Percentiles rank a stretch among this genome's conserved stretches.
phyloP scores from a whole-genome alignment of 2,797 vertebrate species.

The Phoxinus dragarum region DNA sequence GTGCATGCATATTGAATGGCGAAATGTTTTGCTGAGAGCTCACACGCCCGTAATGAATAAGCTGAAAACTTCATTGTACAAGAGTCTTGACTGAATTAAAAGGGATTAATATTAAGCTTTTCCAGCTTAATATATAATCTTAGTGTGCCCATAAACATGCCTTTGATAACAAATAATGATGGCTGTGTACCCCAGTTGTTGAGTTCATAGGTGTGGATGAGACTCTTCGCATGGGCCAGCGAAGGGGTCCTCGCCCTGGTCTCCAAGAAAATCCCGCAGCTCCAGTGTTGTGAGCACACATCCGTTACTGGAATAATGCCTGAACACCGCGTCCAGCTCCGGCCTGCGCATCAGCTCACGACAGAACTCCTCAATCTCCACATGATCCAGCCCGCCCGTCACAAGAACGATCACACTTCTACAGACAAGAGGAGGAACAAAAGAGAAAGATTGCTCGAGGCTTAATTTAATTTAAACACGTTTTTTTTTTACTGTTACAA shows the following conservation, averaged over 20 bases:
- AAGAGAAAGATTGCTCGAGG: not conserved
- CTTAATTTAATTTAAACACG: not conserved
- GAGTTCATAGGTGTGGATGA: slow-evolving; percentile 87
- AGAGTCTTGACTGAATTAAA: not conserved
- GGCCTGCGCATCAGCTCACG: slow-evolving; percentile 88
- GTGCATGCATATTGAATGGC: not conserved
- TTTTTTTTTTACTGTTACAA: not conserved
- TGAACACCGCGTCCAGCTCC: slow-evolving; percentile 90
- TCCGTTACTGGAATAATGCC: slow-evolving; percentile 87
- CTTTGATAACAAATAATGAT: not conserved
- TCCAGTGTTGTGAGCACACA: slow-evolving; percentile 85
- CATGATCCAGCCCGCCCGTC: slow-evolving; percentile 85
- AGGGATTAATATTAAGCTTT: not conserved
- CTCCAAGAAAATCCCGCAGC: slow-evolving; percentile 89
- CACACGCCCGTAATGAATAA: not conserved
- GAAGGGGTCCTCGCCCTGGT: slow-evolving; percentile 90
- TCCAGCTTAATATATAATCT: not conserved
- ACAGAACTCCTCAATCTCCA: slow-evolving; percentile 93
- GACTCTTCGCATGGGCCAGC: slow-evolving; percentile 73
- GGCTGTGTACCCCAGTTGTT: slow-evolving; percentile 85
- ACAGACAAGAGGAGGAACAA: slow-evolving; percentile 9
- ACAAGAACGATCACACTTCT: slow-evolving; percentile 90
- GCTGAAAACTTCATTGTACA: not conserved
- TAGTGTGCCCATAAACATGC: not conserved
- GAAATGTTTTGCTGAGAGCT: not conserved